Evolutionary conservation across 1,140 invertebrate genomes (phyloP), one percentile per base, ranked within the genome.

Genomic region (Druon quercuslanigerum): DNA sequence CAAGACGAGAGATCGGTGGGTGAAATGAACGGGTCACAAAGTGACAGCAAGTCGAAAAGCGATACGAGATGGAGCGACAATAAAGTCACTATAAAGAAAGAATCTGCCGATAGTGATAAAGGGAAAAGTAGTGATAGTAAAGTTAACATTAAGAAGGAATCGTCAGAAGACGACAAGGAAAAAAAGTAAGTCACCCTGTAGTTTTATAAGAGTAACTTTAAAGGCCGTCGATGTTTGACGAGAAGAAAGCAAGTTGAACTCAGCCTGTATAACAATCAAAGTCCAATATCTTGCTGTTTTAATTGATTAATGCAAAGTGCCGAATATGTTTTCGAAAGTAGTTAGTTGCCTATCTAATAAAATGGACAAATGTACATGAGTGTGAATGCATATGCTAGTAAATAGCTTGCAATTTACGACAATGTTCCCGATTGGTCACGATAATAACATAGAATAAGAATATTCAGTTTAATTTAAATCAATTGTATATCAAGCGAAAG

Each of bases 51-150:
- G 78, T 89, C 85, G 16, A 92, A 92, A 81, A 85, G 83, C 20
- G 91, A 92, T 74, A 90, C 86, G n/a, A 84, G 91, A 79, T 92
- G 91, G 91, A 89, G 91, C 33, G 91, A 92, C 46, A 89, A 84
- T 72, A 92, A 91, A 74, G 71, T 85, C 50, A 77, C 78, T 14
- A 71, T 90, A 2, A 91, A 91, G 70, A 91, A 88, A 73, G 91
- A 92, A 73, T 25, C 75, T 7, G 17, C 46, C 4, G 89, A 89
- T 3, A 79, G 72, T 17, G 90, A 91, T 2, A 91, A 88, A 60
- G 88, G 90, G 0, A 92, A 90, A 74, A 90, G 90, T 78, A 86
- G 83, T 82, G 87, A 89, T 78, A 87, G 84, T 85, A 89, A 88
- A 87, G 76, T 82, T 84, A 73, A 78, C 51, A 75, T 86, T 72